Evolutionary conservation across 1,140 invertebrate species (phyloP).

Genomic region (Papilio polytes): DNA sequence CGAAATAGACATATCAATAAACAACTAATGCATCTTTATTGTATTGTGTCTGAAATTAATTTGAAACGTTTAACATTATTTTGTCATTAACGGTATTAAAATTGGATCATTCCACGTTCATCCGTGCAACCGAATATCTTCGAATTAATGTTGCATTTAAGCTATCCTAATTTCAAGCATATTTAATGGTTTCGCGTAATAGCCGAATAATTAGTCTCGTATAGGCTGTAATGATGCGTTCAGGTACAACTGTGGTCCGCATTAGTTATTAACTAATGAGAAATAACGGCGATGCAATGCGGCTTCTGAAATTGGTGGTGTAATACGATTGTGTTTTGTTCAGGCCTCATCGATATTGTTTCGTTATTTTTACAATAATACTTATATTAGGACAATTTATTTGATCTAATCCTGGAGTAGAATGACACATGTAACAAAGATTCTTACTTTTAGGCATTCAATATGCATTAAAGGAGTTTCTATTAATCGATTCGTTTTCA

Average conservation of each 20-base stretch:
- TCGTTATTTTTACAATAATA: neutral
- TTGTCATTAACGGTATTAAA: conserved; percentile 1
- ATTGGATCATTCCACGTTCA: neutral
- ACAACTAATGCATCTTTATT: neutral
- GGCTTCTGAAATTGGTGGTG: conserved; percentile 5
- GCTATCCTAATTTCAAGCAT: conserved; percentile 33
- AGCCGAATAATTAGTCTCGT: conserved; percentile 32
- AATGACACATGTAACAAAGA: no score
- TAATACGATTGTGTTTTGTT: conserved; percentile 10
- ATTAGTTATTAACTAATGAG: conserved; percentile 41
- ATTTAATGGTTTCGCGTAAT: conserved; percentile 36
- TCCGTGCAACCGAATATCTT: conserved; percentile 21
- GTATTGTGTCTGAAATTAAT: neutral
- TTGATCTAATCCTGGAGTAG: no score
- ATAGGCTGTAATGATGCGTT: conserved; percentile 36
- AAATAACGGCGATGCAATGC: conserved; percentile 27
- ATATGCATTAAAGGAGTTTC: no score
- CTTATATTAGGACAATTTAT: no score
- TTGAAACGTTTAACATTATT: neutral
- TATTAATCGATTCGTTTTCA: no score
- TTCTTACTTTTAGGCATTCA: no score
- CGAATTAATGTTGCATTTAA: conserved; percentile 19
- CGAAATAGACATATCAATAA: neutral
- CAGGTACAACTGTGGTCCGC: conserved; percentile 31
- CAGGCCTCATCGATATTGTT: neutral